These are phyloP conservation scores for Amniataba percoides DNA, from an alignment of 2,797 vertebrate species.

Conservation along the genomic window DNA sequence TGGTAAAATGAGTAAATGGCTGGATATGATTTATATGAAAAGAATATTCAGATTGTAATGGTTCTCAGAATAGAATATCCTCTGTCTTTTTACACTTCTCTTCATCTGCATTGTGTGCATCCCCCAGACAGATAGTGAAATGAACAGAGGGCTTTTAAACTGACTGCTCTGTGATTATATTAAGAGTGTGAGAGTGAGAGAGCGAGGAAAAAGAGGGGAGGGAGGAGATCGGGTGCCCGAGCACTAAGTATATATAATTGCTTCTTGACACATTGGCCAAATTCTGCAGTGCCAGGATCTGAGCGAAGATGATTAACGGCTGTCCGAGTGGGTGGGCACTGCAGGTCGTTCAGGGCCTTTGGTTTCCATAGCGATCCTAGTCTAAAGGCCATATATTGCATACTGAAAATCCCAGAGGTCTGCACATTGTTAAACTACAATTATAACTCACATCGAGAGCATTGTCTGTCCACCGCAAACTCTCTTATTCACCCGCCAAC, in stretches of 20 bases:
- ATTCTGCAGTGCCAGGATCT: slow-evolving; percentile 91
- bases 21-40: slow-evolving; percentile 84
- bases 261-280: slow-evolving; percentile 90
- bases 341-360: slow-evolving; percentile 82
- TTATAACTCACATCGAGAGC: slow-evolving; percentile 84
- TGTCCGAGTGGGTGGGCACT: slow-evolving; percentile 86
- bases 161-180: slow-evolving; percentile 87
- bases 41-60: slow-evolving; percentile 82
- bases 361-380: slow-evolving; percentile 87
- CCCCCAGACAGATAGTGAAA: slow-evolving; percentile 82
- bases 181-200: slow-evolving; percentile 78
- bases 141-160: slow-evolving; percentile 86
- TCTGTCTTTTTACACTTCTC: slow-evolving; percentile 73
- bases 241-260: slow-evolving; percentile 91
- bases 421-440: slow-evolving; percentile 87
- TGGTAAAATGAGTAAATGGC: slow-evolving; percentile 83
- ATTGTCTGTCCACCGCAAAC: slow-evolving; percentile 74
- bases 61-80: slow-evolving; percentile 79
- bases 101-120: slow-evolving; percentile 83
- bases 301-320: slow-evolving; percentile 90
- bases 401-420: slow-evolving; percentile 81
- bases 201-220: slow-evolving; percentile 60
- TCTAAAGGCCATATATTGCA: slow-evolving; percentile 85
- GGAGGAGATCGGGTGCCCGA: slow-evolving; percentile 79
- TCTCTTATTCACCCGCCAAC: slow-evolving; percentile 59